phyloP scores from a whole-genome alignment of 2,113 vertebrate genomes.

The Phalacrocorax pelagicus region DNA sequence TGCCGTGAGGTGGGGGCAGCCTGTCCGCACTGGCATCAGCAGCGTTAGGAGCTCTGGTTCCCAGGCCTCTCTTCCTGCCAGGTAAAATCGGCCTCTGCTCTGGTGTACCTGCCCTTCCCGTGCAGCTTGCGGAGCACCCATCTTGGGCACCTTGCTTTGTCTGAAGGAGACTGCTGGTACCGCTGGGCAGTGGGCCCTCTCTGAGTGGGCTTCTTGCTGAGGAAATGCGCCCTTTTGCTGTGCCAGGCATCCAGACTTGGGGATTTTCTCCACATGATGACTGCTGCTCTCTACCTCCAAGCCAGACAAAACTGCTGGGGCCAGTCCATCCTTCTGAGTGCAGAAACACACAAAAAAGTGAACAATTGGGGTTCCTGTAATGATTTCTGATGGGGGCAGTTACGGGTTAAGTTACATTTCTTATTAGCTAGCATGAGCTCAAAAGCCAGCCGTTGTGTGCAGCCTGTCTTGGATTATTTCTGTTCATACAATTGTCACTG shows the following conservation, averaged over 20 bases:
- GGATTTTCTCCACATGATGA: too few relatives aligned
- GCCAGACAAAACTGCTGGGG: not conserved
- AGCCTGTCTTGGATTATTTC: not conserved
- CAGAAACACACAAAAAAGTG: not conserved
- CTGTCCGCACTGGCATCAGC: fast-evolving
- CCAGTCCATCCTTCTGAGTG: not conserved
- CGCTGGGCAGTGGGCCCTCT: not conserved
- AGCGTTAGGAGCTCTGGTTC: fast-evolving
- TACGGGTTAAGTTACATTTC: not conserved
- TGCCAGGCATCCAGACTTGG: fast-evolving
- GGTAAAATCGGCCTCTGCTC: fast-evolving
- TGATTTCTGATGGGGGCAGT: not conserved
- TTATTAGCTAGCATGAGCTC: not conserved
- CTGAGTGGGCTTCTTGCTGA: fast-evolving
- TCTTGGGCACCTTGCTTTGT: not conserved
- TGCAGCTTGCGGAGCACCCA: fast-evolving
- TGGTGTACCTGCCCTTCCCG: fast-evolving
- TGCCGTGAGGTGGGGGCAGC: not conserved
- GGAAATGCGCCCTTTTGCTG: not conserved
- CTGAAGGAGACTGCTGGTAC: not conserved
- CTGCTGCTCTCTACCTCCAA: not conserved
- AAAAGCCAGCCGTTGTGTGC: not conserved
- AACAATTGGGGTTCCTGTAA: fast-evolving
- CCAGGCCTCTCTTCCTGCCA: not conserved
- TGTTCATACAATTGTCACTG: not conserved